Evolutionary conservation across 92 coral and sea anemone species (phyloP), one percentile per base, ranked within the genome.

Genomic region (Ricordea florida): DNA sequence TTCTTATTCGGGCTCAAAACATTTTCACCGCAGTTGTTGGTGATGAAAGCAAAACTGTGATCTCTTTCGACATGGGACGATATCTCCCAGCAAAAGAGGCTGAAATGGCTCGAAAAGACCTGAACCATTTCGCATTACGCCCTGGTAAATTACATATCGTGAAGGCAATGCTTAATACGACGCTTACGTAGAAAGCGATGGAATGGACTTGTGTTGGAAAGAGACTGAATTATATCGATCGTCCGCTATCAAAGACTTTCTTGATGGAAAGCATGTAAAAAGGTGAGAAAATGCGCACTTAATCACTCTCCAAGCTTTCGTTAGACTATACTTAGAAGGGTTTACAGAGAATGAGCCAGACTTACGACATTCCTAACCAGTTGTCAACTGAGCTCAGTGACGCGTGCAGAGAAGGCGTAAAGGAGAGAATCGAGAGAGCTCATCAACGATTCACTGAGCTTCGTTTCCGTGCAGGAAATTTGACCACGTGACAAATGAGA

Each of bases 121-220:
- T 73, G 48, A 46, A 53, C 10, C 38, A 55, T 56, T 1, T 73
- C 36, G 47, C 73, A 20, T 64, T 82, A 37, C 75, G 86, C 9
- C 69, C 84, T 33, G 85, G 85, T 20, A 70, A 79, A 62, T 40
- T 79, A 10, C 78, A 56, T 25, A 68, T 82, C 5, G 81, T 82
- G 14, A 73, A 72, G 87, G 81, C 76, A 6, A 24, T 11, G 55
- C 75, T 81, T 20, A 27, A 69, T 16, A 32, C 81, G 87, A 78
- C 32, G 46, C 78, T 4, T 79, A 26, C 77, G 47, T 79, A 1
- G 71, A 79, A 11, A 79, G 24, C 65, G 57, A 70, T 40, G 81
- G 81, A 2, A 41, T 72, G 10, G 76, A 81, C 43, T 25, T 42
- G 63, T 51, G 57, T 21, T 77, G 83, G 83, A 53, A 38, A 5